A percentile compares a stretch with the other conserved stretches of the same genome.
These are phyloP conservation scores for Yasuhikotakia modesta DNA, from an alignment of 2,797 vertebrate species.

Conservation along the genomic window DNA sequence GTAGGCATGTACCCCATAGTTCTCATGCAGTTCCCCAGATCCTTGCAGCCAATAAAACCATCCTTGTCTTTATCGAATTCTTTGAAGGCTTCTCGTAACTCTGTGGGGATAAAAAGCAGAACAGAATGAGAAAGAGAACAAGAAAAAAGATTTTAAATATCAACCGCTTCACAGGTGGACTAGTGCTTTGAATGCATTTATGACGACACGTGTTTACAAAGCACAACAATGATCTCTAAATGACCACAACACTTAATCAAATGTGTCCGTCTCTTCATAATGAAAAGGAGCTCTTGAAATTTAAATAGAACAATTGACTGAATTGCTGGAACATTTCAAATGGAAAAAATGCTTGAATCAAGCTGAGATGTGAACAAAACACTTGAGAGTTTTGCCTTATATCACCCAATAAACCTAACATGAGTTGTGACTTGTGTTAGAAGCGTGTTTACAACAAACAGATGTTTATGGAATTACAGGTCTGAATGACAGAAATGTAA, in stretches of 20 bases:
- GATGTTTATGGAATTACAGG: no score
- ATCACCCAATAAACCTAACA: no score
- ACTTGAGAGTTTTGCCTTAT: not conserved
- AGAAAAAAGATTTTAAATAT: not conserved
- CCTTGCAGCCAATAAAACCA: constrained; percentile 96
- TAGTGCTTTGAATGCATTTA: not conserved
- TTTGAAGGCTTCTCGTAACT: constrained; percentile 91
- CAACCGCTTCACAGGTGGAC: not conserved
- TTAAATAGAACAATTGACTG: constrained; percentile 12
- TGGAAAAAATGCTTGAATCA: not conserved
- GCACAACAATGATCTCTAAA: not conserved
- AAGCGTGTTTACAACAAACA: no score
- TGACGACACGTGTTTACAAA: not conserved
- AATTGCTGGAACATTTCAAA: not conserved
- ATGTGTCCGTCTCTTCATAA: not conserved
- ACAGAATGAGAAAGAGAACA: not conserved
- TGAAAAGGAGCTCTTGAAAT: constrained; percentile 3
- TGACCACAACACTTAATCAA: constrained; percentile 4
- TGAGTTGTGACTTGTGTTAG: no score
- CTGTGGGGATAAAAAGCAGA: constrained; percentile 67
- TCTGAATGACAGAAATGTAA: no score
- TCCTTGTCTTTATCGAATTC: constrained; percentile 98
- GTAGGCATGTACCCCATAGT: constrained; percentile 99
- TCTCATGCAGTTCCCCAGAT: constrained; percentile 97
- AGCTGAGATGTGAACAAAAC: not conserved